Base-by-base conservation (phyloP, 2,113 vertebrate genomes). In the Hiodon alosoides region DNA sequence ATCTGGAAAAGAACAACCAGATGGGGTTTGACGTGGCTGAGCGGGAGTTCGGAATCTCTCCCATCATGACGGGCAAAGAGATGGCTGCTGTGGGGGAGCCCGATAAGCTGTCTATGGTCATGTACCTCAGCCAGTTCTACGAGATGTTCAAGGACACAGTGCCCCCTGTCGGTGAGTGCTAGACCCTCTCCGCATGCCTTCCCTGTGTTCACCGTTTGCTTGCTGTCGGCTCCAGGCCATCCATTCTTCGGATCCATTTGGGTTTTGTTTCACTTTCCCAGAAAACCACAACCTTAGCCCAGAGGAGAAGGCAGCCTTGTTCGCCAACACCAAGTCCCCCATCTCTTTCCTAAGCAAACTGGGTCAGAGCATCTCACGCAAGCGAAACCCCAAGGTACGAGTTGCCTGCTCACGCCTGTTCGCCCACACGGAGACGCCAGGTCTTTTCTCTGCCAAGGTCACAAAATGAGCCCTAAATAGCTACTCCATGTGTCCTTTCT, bases 91-190 rank as follows among this genome's bases (percentile, higher is more conserved):
- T 93, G 0, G 92, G 88, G 2, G 95, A 96, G 67, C 95, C 94
- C 0, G 97, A 98, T 85, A 93, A 94, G 67, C 87, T 99, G 46
- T 95, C 95, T 0, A 98, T 99, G 96, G 95, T 98, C 75, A 93
- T 98, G 93, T 99, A 98, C 91, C 94, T 99, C 81, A 97, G 94
- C 1, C 96, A 98, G 88, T 95, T 99, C 87, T 93, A 97, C 4
- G 96, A 98, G 86, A 93, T 98, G 89, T 92, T 98, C 72, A 93
- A 87, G 84, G 94, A 96, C 79, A 87, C 90, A 0, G 76, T 90
- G 2, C 89, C 93, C 51, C 86, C 92, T 71, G 83, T 83, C 8
- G 95, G 94, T 96, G 83, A 94, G 93, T 62, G 7, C 0, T 16
- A 1, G 14, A 69, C 60, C 13, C 46, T 14, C 31, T 7, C 8